Percentiles rank a stretch among this genome's conserved stretches.
Conservation (phyloP, 2,888 invertebrate species). For the Lagria hirta region DNA sequence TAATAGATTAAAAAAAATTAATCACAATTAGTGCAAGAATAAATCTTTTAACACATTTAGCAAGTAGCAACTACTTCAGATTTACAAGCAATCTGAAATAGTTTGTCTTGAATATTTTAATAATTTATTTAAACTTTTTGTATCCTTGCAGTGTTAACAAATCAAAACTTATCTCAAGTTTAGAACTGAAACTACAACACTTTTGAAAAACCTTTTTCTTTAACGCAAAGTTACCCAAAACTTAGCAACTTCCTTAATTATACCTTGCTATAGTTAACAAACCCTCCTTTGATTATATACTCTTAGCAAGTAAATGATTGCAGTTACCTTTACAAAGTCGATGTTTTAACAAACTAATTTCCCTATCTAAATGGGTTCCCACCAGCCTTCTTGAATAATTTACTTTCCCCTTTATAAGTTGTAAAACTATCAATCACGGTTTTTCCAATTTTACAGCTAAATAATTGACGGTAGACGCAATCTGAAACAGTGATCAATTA, state of each 20-base stretch:
- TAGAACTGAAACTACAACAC: no score
- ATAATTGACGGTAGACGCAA: conserved; percentile 2
- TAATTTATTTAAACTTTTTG: no score
- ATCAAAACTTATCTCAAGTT: no score
- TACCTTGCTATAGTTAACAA: conserved; percentile 18
- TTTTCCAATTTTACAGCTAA: conserved; percentile 9
- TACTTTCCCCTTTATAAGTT: conserved; percentile 9
- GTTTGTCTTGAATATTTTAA: no score
- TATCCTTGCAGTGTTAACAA: no score
- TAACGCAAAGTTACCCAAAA: no score
- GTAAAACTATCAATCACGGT: conserved; percentile 17
- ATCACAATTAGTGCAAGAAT: no score
- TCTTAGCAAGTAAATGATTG: conserved; percentile 19
- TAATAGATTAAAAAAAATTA: no score
- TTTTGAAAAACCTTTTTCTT: no score
- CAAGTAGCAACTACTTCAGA: no score
- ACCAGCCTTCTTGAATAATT: conserved; percentile 15
- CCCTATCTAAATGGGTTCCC: conserved; percentile 20
- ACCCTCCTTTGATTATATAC: conserved; percentile 18
- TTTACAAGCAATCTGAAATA: no score
- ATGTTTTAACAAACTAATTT: conserved; percentile 22
- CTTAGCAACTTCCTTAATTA: conserved; percentile 18
- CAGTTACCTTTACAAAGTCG: conserved; percentile 18
- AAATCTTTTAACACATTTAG: no score
- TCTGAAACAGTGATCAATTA: conserved; percentile 18